Evolutionary conservation across 2,888 invertebrate species (phyloP).

Genomic region (Lydus trimaculatus): DNA sequence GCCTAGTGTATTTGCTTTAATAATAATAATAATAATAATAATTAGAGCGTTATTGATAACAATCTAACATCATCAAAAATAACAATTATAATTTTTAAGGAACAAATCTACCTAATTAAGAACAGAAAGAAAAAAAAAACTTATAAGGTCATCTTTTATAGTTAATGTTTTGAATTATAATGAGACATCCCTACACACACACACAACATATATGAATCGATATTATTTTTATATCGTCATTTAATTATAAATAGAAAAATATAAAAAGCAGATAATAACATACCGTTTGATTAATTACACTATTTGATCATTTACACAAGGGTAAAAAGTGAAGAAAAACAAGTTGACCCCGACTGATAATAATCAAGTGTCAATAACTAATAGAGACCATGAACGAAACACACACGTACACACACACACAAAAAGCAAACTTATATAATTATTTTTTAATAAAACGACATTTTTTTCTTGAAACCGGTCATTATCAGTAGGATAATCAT

Average conservation of each 20-base stretch:
- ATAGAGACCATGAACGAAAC: neutral
- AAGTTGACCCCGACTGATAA: neutral
- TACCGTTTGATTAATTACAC: neutral
- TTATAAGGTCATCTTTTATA: neutral
- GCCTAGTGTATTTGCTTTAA: too few relatives aligned
- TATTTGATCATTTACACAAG: neutral
- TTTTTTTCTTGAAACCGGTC: neutral
- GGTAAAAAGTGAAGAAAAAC: slow-evolving; percentile 1
- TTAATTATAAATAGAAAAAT: neutral
- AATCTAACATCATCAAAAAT: neutral
- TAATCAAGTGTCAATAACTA: slow-evolving; percentile 5
- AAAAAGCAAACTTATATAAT: neutral
- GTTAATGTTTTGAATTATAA: neutral
- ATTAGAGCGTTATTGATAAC: too few relatives aligned
- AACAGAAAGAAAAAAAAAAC: too few relatives aligned
- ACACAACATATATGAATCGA: neutral
- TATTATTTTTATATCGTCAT: neutral
- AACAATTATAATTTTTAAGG: too few relatives aligned
- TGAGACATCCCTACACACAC: neutral
- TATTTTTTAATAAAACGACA: neutral
- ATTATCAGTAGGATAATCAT: neutral
- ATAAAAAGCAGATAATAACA: neutral
- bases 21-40: too few relatives aligned
- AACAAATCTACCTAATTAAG: too few relatives aligned
- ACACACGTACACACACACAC: neutral